Evolutionary conservation across 2,113 vertebrate genomes (phyloP).

Genomic region (Pseudolaguvia tuberculata): DNA sequence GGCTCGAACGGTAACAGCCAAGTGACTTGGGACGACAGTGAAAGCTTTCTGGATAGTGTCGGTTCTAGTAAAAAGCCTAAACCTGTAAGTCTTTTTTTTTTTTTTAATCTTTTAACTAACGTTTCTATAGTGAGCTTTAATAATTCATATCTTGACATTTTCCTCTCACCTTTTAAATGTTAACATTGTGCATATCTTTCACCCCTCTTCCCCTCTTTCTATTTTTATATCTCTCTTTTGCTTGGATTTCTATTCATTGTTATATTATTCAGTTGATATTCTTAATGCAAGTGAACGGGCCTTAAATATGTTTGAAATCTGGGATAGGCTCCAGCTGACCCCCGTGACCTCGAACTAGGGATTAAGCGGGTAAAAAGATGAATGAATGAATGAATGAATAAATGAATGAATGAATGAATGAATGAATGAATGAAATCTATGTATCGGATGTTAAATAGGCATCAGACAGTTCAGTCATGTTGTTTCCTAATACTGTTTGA

Average conservation of each 20-base stretch:
- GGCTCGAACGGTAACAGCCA: constrained; percentile 66
- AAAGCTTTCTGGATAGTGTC: constrained; percentile 54
- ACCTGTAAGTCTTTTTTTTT: constrained; percentile 57
- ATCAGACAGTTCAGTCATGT: neutral
- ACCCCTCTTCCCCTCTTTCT: neutral
- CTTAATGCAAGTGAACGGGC: neutral
- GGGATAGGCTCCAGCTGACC: too few relatives aligned
- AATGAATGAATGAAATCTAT: too few relatives aligned
- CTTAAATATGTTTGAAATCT: neutral
- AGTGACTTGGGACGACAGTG: constrained; percentile 62
- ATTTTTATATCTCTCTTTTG: neutral
- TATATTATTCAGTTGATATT: neutral
- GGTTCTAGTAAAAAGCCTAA: constrained; percentile 58
- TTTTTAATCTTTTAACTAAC: neutral
- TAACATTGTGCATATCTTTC: constrained; percentile 43
- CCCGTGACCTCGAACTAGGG: too few relatives aligned
- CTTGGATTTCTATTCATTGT: neutral
- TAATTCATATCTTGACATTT: neutral
- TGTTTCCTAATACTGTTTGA: neutral
- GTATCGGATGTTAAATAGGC: neutral
- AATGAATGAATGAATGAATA: too few relatives aligned
- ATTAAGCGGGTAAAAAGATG: too few relatives aligned
- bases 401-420: too few relatives aligned
- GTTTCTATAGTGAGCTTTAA: neutral
- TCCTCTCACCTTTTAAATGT: constrained; percentile 26